Evolutionary conservation across 2,113 vertebrate genomes (phyloP).

Genomic region (Macquaria australasica): DNA sequence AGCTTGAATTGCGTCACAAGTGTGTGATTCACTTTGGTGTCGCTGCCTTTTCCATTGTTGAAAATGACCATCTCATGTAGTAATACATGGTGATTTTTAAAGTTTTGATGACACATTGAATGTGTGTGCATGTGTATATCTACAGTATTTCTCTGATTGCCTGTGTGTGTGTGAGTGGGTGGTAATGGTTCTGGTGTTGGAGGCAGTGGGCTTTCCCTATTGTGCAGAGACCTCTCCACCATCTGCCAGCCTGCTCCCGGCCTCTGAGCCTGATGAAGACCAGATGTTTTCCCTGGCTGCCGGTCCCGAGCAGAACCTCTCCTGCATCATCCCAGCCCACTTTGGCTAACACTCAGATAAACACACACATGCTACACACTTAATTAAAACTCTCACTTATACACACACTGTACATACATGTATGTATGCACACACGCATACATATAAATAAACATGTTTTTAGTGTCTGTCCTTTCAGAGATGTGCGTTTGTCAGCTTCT

Average conservation of each 20-base stretch:
- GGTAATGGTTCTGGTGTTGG: slow-evolving; percentile 56
- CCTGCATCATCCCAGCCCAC: slow-evolving; percentile 68
- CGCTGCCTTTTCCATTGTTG: background rate
- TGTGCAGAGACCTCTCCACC: slow-evolving; percentile 79
- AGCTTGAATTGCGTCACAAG: background rate
- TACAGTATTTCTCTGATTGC: background rate
- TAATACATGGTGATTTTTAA: background rate
- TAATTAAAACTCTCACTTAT: slow-evolving; percentile 59
- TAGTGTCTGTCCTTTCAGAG: background rate
- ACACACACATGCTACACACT: slow-evolving; percentile 48
- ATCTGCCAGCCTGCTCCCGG: slow-evolving; percentile 77
- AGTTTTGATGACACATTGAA: background rate
- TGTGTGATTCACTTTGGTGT: background rate
- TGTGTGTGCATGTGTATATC: background rate
- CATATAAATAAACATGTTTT: background rate
- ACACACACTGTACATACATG: background rate
- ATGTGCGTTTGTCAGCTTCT: background rate
- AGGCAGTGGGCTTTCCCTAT: slow-evolving; percentile 70
- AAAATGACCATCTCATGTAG: background rate
- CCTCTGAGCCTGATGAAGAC: slow-evolving; percentile 80
- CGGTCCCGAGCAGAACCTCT: slow-evolving; percentile 71
- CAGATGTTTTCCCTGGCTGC: slow-evolving; percentile 83
- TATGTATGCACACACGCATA: background rate
- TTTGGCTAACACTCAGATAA: slow-evolving; percentile 62
- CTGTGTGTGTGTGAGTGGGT: slow-evolving; percentile 20